Evolutionary conservation across 64 coral and sea anemone genomes (phyloP).

Genomic region (Montipora sp.): DNA sequence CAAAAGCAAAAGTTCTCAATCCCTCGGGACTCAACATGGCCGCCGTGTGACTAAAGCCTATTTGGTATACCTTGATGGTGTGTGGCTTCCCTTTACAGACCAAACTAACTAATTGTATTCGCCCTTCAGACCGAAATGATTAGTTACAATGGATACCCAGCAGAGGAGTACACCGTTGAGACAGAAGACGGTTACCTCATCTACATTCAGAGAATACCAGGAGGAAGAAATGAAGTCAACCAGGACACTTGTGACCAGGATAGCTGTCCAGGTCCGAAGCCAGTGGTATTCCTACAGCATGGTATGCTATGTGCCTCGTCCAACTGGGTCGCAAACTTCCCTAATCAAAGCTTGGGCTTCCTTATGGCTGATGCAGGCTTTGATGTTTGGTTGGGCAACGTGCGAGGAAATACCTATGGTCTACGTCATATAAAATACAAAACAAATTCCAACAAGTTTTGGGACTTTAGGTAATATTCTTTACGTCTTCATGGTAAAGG

Average conservation of each 20-base stretch:
- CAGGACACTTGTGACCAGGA: background rate
- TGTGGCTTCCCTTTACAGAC: too few species aligned
- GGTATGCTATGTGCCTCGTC: constrained; percentile 65
- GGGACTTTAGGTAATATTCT: constrained; percentile 84
- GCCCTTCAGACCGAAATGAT: constrained; percentile 84
- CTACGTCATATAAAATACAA: constrained; percentile 68
- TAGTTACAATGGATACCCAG: constrained; percentile 86
- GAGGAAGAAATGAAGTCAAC: constrained; percentile 28
- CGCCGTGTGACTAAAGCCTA: too few species aligned
- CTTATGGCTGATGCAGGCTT: constrained; percentile 82
- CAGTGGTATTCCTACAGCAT: constrained; percentile 72
- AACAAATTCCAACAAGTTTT: constrained; percentile 78
- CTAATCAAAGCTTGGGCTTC: constrained; percentile 79
- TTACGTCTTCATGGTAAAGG: background rate
- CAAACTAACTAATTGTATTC: background rate
- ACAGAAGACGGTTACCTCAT: constrained; percentile 90
- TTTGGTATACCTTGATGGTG: too few species aligned
- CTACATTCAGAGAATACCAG: constrained; percentile 82
- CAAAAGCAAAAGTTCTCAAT: too few species aligned
- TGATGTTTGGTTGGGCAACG: constrained; percentile 94
- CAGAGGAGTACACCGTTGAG: constrained; percentile 72
- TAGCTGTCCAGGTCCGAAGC: background rate
- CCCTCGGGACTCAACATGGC: too few species aligned
- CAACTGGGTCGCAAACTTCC: constrained; percentile 82
- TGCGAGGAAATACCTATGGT: constrained; percentile 83